Conservation (phyloP, 2,113 vertebrate genomes). For the Festucalex cinctus region DNA sequence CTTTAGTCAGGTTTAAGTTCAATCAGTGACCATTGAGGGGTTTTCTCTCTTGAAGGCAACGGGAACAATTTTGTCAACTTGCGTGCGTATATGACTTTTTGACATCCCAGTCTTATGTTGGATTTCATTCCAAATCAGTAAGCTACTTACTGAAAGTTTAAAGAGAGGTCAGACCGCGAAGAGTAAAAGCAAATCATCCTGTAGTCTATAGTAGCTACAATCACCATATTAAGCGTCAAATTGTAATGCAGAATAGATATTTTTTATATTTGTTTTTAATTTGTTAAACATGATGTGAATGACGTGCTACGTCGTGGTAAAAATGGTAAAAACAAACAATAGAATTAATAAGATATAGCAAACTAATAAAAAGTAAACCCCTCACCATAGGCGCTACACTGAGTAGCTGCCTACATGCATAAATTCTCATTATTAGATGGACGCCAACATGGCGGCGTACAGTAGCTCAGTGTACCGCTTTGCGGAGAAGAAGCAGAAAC, state of each 20-base stretch:
- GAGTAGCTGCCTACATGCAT: neutral
- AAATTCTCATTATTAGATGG: neutral
- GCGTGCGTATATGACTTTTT: neutral
- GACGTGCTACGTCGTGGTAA: too few relatives aligned
- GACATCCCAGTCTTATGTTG: neutral
- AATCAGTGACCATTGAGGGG: too few relatives aligned
- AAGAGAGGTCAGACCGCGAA: neutral
- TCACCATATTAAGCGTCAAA: neutral
- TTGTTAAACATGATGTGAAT: too few relatives aligned
- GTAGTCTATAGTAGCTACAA: neutral
- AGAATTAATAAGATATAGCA: too few relatives aligned
- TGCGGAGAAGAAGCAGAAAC: neutral
- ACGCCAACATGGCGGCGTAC: neutral
- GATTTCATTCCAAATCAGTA: neutral
- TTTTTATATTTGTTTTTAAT: too few relatives aligned
- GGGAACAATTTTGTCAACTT: neutral
- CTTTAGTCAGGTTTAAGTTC: neutral
- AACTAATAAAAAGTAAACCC: too few relatives aligned
- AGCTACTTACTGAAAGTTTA: neutral
- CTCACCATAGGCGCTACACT: neutral
- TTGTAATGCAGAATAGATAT: neutral
- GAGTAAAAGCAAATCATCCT: neutral
- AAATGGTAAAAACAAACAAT: too few relatives aligned
- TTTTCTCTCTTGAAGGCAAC: neutral
- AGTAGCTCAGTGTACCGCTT: neutral